These are phyloP conservation scores for Halesus radiatus DNA, from an alignment of 1,140 invertebrate species.

Conservation along the genomic window DNA sequence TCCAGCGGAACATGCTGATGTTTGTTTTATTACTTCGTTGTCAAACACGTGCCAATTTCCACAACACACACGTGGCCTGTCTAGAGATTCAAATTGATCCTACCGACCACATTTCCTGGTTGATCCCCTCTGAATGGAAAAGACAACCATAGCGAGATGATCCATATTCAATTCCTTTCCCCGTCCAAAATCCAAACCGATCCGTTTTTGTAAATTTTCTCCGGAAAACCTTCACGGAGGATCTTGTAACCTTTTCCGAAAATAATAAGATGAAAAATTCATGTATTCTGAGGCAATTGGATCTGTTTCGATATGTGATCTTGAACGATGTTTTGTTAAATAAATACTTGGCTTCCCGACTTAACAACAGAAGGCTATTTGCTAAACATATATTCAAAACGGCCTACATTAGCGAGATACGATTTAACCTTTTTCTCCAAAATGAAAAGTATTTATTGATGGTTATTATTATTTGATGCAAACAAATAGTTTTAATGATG, in stretches of 20 bases:
- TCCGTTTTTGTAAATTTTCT: slow-evolving; percentile 30
- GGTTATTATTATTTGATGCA: too few relatives aligned
- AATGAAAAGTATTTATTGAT: too few relatives aligned
- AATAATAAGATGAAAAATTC: background rate
- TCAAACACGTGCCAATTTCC: slow-evolving; percentile 31
- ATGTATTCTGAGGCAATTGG: background rate
- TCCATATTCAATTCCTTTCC: slow-evolving; percentile 51
- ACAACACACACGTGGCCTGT: background rate
- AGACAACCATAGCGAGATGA: slow-evolving; percentile 51
- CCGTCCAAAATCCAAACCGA: slow-evolving; percentile 18
- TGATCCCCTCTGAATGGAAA: slow-evolving; percentile 40
- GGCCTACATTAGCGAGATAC: too few relatives aligned
- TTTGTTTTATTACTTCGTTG: slow-evolving; percentile 6
- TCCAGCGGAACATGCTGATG: background rate
- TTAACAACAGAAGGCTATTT: too few relatives aligned
- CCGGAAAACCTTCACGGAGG: background rate
- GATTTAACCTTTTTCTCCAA: too few relatives aligned
- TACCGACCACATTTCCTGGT: background rate
- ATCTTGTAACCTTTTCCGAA: background rate
- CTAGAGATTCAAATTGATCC: slow-evolving; percentile 13
- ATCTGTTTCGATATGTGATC: background rate
- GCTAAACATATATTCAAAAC: too few relatives aligned
- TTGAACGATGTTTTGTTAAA: too few relatives aligned
- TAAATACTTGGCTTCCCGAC: too few relatives aligned
- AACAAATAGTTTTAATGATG: too few relatives aligned